Conservation (phyloP, 2,888 invertebrate species). For the Ectemnius lituratus region DNA sequence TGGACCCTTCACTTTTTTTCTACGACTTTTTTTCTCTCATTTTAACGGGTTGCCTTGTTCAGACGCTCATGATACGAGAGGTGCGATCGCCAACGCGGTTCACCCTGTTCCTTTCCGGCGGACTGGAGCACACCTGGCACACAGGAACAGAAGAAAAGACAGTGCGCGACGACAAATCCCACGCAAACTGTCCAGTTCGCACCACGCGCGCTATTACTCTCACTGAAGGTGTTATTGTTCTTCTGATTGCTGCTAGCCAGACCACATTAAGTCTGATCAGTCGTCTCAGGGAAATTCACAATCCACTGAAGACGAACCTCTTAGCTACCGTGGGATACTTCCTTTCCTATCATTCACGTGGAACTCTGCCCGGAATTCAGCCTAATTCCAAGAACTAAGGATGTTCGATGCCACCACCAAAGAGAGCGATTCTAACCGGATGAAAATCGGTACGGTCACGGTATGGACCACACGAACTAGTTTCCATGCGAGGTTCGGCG, state of each 20-base stretch:
- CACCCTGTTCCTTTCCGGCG: constrained; percentile 1
- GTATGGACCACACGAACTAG: no score
- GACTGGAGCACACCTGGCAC: constrained; percentile 47
- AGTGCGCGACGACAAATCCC: constrained; percentile 52
- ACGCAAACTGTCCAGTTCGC: constrained; percentile 58
- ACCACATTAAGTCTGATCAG: no score
- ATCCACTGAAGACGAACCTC: no score
- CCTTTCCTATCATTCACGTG: constrained; percentile 13
- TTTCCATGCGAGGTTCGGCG: neutral
- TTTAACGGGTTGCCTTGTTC: no score
- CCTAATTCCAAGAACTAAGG: no score
- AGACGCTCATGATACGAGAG: no score
- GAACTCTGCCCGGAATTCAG: constrained; percentile 24
- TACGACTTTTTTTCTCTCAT: no score
- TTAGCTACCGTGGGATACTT: no score
- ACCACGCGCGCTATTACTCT: constrained; percentile 48
- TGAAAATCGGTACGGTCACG: constrained; percentile 3
- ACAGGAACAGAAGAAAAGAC: constrained; percentile 13
- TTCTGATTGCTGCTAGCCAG: constrained; percentile 65
- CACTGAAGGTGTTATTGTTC: constrained; percentile 67
- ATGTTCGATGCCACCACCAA: no score
- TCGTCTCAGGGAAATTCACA: no score
- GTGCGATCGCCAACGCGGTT: neutral
- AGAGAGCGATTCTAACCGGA: neutral
- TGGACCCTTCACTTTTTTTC: no score